Base-by-base conservation (phyloP, 2,113 vertebrate genomes). In the Arothron firmamentum region DNA sequence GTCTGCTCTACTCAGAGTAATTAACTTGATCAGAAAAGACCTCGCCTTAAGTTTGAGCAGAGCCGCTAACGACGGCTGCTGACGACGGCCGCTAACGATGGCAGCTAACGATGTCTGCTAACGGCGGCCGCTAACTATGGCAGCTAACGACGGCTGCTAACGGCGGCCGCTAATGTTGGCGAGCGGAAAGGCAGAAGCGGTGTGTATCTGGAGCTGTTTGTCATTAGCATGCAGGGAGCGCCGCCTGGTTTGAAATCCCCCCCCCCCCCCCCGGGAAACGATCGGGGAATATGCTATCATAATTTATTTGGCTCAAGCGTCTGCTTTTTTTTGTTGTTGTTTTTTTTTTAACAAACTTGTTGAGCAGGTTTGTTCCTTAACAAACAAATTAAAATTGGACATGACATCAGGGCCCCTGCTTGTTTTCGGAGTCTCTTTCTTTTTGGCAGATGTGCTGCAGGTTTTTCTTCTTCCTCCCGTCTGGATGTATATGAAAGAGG, bases 21-120 rank as follows among this genome's bases (percentile, higher is more conserved):
- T 89, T 87, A 90, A 80, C 73, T 78, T 59, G 65, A 85, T 85
- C 83, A 85, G 84, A 75, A 85, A 87, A 81, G 84, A 85, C 84
- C 80, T 84, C 69, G 86, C 84, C 79, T 85, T 69, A 59, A 88
- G 82, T 88, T 53, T 49, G 67, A 46, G 45, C 45, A 46, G 16
- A 46, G 45, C 15, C 14, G 45, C 45, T n/a, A 46, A n/a, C 16
- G 45, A 46, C 4, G 15, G 45, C 15, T 13, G 41, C 41, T 12
- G 4, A 43, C 9, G 41, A 14, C 41, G 14, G 41, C 41, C 1
- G 41, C 14, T 23, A 23, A 23, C 21, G n/a, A n/a, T n/a, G n/a
- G n/a, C n/a, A n/a, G 45, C 45, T n/a, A 46, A n/a, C 16, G 45
- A 46, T 2, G 15, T 16, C 15, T 13, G 41, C 41, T 12, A 14